Percentiles rank a stretch among this genome's conserved stretches.
Conservation (phyloP, 37 sponge, comb jelly and placozoan genomes). For the Corticium candelabrum region DNA sequence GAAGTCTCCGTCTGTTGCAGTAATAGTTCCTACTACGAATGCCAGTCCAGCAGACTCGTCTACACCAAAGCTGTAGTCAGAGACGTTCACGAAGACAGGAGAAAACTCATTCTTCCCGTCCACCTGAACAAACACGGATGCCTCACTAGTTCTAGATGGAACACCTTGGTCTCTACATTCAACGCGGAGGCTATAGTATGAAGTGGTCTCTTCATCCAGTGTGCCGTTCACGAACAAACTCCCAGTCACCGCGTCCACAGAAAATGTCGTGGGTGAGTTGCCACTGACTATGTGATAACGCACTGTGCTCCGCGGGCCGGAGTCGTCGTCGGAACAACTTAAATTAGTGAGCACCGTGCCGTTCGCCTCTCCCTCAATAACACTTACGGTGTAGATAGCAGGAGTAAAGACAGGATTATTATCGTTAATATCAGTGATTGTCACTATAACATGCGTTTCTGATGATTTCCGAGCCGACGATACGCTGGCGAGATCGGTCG, state of each 20-base stretch:
- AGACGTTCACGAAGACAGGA: neutral
- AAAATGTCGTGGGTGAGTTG: neutral
- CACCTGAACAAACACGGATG: neutral
- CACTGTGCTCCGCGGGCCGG: slow-evolving; percentile 16
- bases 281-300: slow-evolving; percentile 13
- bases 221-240: slow-evolving; percentile 12
- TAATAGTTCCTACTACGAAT: slow-evolving; percentile 6
- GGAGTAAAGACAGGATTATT: slow-evolving; percentile 17
- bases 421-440: too few relatives aligned
- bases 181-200: neutral
- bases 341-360: neutral
- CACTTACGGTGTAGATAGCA: neutral
- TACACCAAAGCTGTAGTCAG: slow-evolving; percentile 23
- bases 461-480: too few relatives aligned
- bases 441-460: slow-evolving; percentile 16
- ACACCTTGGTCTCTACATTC: neutral
- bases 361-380: slow-evolving; percentile 2
- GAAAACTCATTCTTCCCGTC: neutral
- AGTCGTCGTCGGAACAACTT: slow-evolving; percentile 53
- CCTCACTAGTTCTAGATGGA: neutral
- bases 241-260: slow-evolving; percentile 22
- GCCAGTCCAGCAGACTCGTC: slow-evolving; percentile 38
- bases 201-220: slow-evolving; percentile 37
- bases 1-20: slow-evolving; percentile 48
- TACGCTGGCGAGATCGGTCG: slow-evolving; percentile 18